phyloP scores from a whole-genome alignment of 2,888 invertebrate species.

The Lingula anatina region DNA sequence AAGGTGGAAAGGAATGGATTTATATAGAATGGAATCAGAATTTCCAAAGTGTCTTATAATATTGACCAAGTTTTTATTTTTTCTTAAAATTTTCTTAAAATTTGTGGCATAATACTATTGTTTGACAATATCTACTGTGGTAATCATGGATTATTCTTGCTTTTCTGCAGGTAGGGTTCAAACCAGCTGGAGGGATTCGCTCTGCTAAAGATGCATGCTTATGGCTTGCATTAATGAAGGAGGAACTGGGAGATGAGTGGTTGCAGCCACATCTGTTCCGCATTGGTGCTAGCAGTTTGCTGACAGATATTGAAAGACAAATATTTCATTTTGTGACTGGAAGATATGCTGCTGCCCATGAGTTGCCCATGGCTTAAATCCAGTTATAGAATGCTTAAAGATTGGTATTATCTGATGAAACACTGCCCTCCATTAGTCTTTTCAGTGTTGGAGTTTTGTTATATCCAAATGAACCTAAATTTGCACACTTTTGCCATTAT shows the following conservation, averaged over 20 bases:
- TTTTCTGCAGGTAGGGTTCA: slow-evolving; percentile 76
- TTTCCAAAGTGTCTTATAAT: too few relatives aligned
- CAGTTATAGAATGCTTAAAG: too few relatives aligned
- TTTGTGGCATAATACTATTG: too few relatives aligned
- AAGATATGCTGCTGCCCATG: slow-evolving; percentile 44
- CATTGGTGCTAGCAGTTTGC: slow-evolving; percentile 88
- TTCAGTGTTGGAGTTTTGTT: too few relatives aligned
- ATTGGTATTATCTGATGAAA: too few relatives aligned
- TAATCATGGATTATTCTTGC: not conserved
- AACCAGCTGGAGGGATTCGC: slow-evolving; percentile 95
- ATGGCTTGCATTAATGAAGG: slow-evolving; percentile 80
- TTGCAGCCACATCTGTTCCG: slow-evolving; percentile 73
- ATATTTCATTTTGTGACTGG: slow-evolving; percentile 48
- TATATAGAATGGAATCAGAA: too few relatives aligned
- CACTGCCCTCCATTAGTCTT: too few relatives aligned
- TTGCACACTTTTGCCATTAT: too few relatives aligned
- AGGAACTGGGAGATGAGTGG: slow-evolving; percentile 84
- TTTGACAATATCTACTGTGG: not conserved
- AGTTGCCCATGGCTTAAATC: slow-evolving; percentile 45
- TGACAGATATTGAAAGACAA: slow-evolving; percentile 68
- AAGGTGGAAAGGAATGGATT: too few relatives aligned
- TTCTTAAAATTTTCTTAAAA: too few relatives aligned
- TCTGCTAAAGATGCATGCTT: slow-evolving; percentile 77
- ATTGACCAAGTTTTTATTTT: too few relatives aligned
- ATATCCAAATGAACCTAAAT: too few relatives aligned